Evolutionary conservation across 2,113 vertebrate genomes (phyloP), one percentile per base, ranked within the genome.

Genomic region (Tretioscincus oriximinensis): DNA sequence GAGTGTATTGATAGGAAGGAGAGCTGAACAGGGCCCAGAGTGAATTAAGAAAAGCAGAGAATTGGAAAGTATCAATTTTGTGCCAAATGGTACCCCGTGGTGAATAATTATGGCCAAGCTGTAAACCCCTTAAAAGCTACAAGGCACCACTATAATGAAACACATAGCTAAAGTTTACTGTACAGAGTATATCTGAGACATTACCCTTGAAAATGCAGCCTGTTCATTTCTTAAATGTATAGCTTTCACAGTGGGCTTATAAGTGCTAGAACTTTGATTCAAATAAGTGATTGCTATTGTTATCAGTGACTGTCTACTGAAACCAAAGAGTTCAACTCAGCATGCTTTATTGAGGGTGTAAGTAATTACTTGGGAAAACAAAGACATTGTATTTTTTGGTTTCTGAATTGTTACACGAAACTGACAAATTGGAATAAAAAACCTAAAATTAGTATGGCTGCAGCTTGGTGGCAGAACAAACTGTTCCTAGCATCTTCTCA

Each of bases 121-220:
- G 85, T 92, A 93, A 93, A 90, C 85, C 83, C 72, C 88, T 90
- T 91, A 92, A 93, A 93, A 90, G 84, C 88, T 92, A 63, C 87
- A 84, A 91, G 88, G 91, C 87, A 90, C 89, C 87, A 90, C 76
- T 80, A 82, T 91, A 92, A 92, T 92, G 90, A 92, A 92, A 92
- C 90, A 93, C 92, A 49, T 92, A 89, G 90, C 84, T 81, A 83
- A 91, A 90, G 88, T 87, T 87, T 90, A 92, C 85, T 88, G 77
- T 88, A 78, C n/a, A 2, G 20, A 79, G 66, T 72, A 68, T 85
- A 78, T 84, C 14, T 90, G 85, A 63, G 77, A 88, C 60, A 63
- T 83, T 90, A 86, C 24, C 77, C 83, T 81, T 84, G 79, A 87
- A 92, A 86, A 87, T 86, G 83, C 74, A 85, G 69, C 80, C 9